Conservation (phyloP, 2,888 invertebrate genomes). For the Phengaris arion region DNA sequence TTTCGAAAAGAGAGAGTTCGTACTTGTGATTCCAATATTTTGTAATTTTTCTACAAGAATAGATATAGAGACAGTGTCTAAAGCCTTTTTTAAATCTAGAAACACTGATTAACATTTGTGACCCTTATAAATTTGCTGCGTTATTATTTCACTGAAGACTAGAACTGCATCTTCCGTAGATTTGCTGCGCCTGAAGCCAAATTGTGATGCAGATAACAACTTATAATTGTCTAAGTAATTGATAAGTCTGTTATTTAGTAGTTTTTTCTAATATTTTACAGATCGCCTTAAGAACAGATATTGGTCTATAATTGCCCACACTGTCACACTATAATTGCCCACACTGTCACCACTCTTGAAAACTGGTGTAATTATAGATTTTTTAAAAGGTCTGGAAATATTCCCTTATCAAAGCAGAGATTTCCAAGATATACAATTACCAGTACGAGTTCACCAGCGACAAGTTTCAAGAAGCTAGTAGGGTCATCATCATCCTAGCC, state of each 20-base stretch:
- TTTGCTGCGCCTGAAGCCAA: background rate
- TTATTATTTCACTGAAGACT: background rate
- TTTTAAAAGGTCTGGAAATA: background rate
- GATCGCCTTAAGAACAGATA: too few species aligned
- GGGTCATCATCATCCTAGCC: background rate
- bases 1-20: too few species aligned
- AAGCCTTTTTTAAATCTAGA: too few species aligned
- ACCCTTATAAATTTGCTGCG: background rate
- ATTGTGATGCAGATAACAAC: background rate
- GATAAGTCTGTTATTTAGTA: background rate
- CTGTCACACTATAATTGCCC: background rate
- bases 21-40: background rate
- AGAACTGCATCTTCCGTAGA: slow-evolving; percentile 13
- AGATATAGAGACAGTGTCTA: background rate
- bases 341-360: background rate
- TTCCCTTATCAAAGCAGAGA: background rate
- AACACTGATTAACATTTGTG: too few species aligned
- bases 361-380: slow-evolving; percentile 1
- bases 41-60: background rate
- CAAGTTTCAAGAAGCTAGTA: background rate
- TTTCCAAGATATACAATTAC: background rate
- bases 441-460: too few species aligned
- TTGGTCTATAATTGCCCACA: background rate
- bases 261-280: background rate
- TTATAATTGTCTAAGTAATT: background rate